Percentiles rank a stretch among this genome's conserved stretches.
Conservation (phyloP, 2,113 vertebrate species). For the Brachyhypopomus gauderio region DNA sequence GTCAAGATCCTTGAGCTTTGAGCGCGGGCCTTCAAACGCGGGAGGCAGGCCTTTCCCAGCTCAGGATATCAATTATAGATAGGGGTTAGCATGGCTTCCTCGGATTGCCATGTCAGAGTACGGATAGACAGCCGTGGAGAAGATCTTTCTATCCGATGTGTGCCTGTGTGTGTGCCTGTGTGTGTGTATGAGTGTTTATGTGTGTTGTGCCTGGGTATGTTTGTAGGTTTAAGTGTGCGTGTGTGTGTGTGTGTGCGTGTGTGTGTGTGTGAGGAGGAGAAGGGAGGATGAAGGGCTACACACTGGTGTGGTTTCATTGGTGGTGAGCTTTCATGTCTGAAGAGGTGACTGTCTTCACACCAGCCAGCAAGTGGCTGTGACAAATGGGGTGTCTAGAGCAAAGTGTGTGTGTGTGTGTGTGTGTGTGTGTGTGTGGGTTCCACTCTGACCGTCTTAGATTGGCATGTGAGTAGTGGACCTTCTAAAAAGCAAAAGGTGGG, state of each 20-base stretch:
- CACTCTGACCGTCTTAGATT: neutral
- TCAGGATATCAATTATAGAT: constrained; percentile 99
- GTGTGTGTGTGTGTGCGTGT: constrained; percentile 29
- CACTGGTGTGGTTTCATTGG: constrained; percentile 24
- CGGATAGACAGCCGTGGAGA: constrained; percentile 94
- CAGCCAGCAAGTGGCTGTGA: constrained; percentile 30
- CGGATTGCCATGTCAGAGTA: constrained; percentile 90
- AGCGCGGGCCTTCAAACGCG: constrained; percentile 93
- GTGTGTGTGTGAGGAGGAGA: constrained; percentile 39
- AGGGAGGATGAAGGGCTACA: constrained; percentile 33
- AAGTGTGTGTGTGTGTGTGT: constrained; percentile 21
- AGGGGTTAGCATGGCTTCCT: constrained; percentile 91
- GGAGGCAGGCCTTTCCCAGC: constrained; percentile 90
- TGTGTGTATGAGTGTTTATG: constrained; percentile 36
- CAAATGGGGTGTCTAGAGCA: constrained; percentile 37
- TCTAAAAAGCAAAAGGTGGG: neutral
- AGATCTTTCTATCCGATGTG: constrained; percentile 98
- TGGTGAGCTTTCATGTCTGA: constrained; percentile 50
- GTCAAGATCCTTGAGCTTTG: constrained; percentile 97
- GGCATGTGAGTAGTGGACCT: neutral
- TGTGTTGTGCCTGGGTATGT: constrained; percentile 1
- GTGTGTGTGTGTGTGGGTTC: constrained; percentile 17
- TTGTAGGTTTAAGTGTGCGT: constrained; percentile 65
- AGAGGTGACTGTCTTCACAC: constrained; percentile 5
- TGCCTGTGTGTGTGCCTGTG: constrained; percentile 61